These are phyloP conservation scores for Zeugodacus cucurbitae DNA, from an alignment of 1,140 invertebrate species.

Conservation along the genomic window DNA sequence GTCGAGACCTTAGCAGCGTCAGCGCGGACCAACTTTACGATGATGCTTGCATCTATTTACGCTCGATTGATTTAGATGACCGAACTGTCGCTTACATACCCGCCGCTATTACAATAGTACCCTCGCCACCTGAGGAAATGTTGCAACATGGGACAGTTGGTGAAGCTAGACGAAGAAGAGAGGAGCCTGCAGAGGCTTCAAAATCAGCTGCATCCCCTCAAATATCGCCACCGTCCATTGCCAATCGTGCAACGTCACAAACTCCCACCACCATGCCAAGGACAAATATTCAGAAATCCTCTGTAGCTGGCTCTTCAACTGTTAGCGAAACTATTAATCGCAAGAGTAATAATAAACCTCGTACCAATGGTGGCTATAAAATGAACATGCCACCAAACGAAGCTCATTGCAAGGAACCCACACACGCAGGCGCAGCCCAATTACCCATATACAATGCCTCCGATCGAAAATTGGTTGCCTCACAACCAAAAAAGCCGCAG, in stretches of 20 bases:
- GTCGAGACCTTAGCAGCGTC: neutral
- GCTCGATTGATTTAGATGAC: conserved; percentile 51
- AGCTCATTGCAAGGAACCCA: neutral
- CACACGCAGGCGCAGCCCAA: neutral
- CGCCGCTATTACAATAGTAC: conserved; percentile 46
- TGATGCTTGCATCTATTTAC: conserved; percentile 57
- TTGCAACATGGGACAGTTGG: conserved; percentile 20
- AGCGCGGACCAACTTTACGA: conserved; percentile 56
- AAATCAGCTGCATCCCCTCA: conserved; percentile 44
- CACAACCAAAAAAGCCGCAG: neutral
- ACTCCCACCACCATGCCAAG: neutral
- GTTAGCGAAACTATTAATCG: neutral
- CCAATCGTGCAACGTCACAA: conserved; percentile 40
- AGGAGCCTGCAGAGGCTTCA: neutral
- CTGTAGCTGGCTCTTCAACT: neutral
- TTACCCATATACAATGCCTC: neutral
- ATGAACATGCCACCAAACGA: neutral
- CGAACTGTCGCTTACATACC: conserved; percentile 50
- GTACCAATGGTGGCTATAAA: neutral
- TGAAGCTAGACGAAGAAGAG: neutral
- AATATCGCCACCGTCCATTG: conserved; percentile 42
- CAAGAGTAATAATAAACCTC: neutral
- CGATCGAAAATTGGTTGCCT: neutral
- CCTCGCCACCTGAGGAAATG: conserved; percentile 44
- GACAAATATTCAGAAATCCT: neutral